Evolutionary conservation across 1,140 invertebrate species (phyloP).

Genomic region (Sycobia sp.): DNA sequence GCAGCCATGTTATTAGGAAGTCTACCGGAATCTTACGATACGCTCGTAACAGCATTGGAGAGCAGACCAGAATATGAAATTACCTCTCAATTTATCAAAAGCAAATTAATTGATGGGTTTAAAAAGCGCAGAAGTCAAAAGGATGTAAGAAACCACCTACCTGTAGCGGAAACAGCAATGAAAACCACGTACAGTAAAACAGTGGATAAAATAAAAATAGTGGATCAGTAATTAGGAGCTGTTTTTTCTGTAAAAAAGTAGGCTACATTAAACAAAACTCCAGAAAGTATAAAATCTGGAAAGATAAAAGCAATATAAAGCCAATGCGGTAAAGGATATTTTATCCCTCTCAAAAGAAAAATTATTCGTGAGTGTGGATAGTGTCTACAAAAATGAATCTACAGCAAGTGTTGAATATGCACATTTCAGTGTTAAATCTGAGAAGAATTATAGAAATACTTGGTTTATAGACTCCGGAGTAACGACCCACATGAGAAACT

Average conservation of each 20-base stretch:
- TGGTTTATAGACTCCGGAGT: slow-evolving; percentile 38
- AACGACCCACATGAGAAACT: slow-evolving; percentile 35
- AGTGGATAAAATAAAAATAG: slow-evolving; percentile 10
- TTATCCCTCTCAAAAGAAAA: neutral
- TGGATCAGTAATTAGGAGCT: too few relatives aligned
- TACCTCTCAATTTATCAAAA: too few relatives aligned
- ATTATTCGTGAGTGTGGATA: neutral
- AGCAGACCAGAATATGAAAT: slow-evolving; percentile 33
- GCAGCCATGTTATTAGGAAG: slow-evolving; percentile 32
- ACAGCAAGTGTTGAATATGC: slow-evolving; percentile 10
- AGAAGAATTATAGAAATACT: too few relatives aligned
- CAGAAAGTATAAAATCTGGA: slow-evolving; percentile 27
- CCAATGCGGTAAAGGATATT: slow-evolving; percentile 8
- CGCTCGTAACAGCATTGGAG: too few relatives aligned
- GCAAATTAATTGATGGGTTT: too few relatives aligned
- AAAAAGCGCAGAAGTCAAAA: slow-evolving; percentile 16
- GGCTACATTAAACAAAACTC: slow-evolving; percentile 32
- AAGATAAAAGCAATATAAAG: slow-evolving; percentile 16
- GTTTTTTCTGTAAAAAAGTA: too few relatives aligned
- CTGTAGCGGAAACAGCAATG: slow-evolving; percentile 20
- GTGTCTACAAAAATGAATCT: neutral
- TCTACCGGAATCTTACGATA: slow-evolving; percentile 30
- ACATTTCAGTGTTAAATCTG: too few relatives aligned
- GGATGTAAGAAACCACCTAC: neutral
- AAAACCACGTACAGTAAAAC: slow-evolving; percentile 11